These are phyloP conservation scores for Pachyseris speciosa DNA, from an alignment of 64 coral and sea anemone genomes.

Conservation along the genomic window DNA sequence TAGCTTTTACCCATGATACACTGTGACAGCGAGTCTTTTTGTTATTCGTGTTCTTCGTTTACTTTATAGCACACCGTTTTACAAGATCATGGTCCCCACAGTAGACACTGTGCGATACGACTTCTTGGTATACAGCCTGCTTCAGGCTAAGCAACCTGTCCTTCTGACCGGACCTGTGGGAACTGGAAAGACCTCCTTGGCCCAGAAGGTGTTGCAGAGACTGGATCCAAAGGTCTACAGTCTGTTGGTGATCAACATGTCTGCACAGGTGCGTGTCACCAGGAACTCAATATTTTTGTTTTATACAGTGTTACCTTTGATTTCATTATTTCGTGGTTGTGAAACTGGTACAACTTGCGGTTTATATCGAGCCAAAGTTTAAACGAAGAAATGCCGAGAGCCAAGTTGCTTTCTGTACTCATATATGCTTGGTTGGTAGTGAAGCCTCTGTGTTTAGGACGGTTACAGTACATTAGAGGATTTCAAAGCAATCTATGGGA, in stretches of 20 bases:
- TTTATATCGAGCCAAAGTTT: too few relatives aligned
- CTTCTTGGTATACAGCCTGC: conserved; percentile 97
- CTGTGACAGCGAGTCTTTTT: neutral
- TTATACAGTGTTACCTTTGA: too few relatives aligned
- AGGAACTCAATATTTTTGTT: too few relatives aligned
- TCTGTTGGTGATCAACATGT: conserved; percentile 95
- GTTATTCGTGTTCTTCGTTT: neutral
- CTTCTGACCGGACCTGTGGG: conserved; percentile 94
- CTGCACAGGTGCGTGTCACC: conserved; percentile 69
- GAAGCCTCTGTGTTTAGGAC: too few relatives aligned
- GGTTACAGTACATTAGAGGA: too few relatives aligned
- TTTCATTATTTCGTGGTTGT: too few relatives aligned
- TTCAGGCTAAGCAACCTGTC: conserved; percentile 95
- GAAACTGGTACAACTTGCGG: neutral
- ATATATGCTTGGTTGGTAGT: too few relatives aligned
- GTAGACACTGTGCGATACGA: conserved; percentile 98
- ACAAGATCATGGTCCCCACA: conserved; percentile 99
- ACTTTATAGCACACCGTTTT: conserved; percentile 86
- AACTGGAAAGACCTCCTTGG: conserved; percentile 96
- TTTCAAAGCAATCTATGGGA: too few relatives aligned
- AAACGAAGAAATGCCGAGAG: too few relatives aligned
- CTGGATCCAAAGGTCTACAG: conserved; percentile 95
- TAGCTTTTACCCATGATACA: too few relatives aligned
- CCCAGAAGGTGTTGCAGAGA: conserved; percentile 92
- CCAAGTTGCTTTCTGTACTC: too few relatives aligned